Conservation (phyloP, 2,888 invertebrate species). For the Ennomos fuscantarius region DNA sequence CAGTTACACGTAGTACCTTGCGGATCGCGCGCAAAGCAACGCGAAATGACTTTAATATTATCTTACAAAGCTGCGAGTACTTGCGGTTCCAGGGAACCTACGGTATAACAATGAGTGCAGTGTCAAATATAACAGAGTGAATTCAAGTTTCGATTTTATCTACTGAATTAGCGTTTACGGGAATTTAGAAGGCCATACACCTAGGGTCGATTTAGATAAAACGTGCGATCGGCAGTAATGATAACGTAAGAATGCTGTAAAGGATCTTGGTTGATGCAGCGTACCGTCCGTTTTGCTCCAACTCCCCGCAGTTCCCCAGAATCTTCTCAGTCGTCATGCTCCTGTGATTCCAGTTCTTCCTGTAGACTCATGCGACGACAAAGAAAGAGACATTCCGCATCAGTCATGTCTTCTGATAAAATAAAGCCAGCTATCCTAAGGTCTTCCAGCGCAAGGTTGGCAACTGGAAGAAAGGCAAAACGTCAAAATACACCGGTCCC, state of each 20-base stretch:
- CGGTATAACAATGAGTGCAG: conserved; percentile 33
- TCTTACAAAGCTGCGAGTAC: conserved; percentile 30
- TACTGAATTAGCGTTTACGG: conserved; percentile 7
- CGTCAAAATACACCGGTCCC: conserved; percentile 73
- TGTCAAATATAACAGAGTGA: conserved; percentile 38
- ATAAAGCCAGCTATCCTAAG: conserved; percentile 37
- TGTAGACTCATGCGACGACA: conserved; percentile 50
- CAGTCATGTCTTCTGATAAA: conserved; percentile 27
- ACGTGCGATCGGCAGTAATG: conserved; percentile 25
- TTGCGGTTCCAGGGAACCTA: conserved; percentile 33
- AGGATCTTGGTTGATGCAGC: conserved; percentile 55
- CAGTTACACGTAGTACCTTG: conserved; percentile 41
- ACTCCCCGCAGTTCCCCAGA: conserved; percentile 62
- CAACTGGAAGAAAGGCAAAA: conserved; percentile 43
- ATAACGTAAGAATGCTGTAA: conserved; percentile 33
- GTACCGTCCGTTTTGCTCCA: conserved; percentile 68
- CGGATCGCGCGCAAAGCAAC: conserved; percentile 45
- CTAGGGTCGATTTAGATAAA: conserved; percentile 32
- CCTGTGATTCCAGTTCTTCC: conserved; percentile 40
- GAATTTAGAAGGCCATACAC: conserved; percentile 25
- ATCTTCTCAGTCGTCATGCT: conserved; percentile 33
- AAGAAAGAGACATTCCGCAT: conserved; percentile 36
- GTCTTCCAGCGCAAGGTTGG: conserved; percentile 38
- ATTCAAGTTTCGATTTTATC: conserved; percentile 16
- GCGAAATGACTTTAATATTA: conserved; percentile 30